phyloP scores from a whole-genome alignment of 2,113 vertebrate genomes.

The Megatriorchis doriae region DNA sequence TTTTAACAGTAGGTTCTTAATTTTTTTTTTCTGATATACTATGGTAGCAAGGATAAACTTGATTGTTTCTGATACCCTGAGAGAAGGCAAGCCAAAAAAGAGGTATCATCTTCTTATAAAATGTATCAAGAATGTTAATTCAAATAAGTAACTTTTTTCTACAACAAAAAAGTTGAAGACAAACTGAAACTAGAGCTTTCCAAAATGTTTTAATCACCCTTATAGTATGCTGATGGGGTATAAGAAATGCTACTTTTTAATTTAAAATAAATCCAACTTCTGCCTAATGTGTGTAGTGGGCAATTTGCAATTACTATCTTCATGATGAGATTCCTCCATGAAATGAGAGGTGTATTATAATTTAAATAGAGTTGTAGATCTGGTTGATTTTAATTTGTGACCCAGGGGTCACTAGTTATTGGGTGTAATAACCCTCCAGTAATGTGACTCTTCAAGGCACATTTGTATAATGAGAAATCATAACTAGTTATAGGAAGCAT shows the following conservation, averaged over 20 bases:
- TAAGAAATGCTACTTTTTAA: constrained; percentile 59
- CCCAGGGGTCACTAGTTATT: constrained; percentile 67
- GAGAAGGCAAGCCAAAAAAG: not conserved
- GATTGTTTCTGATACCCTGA: not conserved
- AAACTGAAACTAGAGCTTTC: constrained; percentile 5
- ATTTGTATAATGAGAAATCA: constrained; percentile 76
- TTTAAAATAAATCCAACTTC: constrained; percentile 68
- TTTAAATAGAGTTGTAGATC: constrained; percentile 70
- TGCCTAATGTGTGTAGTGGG: constrained; percentile 30
- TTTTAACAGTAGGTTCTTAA: not conserved
- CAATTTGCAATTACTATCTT: constrained; percentile 71
- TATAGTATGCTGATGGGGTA: constrained; percentile 15
- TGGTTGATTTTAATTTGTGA: constrained; percentile 72
- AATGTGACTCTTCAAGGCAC: constrained; percentile 65
- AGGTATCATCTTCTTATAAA: not conserved
- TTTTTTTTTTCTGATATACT: not conserved
- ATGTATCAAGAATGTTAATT: not conserved
- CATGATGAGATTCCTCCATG: constrained; percentile 66
- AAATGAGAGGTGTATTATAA: constrained; percentile 72
- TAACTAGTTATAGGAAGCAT: constrained; percentile 52
- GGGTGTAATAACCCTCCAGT: constrained; percentile 55
- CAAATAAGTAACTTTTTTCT: not conserved
- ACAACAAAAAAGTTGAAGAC: not conserved
- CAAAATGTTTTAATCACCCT: constrained; percentile 32
- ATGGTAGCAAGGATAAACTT: not conserved